Percentiles rank a stretch among this genome's conserved stretches.
These are phyloP conservation scores for Agrochola circellaris DNA, from an alignment of 2,888 invertebrate genomes.

Conservation along the genomic window DNA sequence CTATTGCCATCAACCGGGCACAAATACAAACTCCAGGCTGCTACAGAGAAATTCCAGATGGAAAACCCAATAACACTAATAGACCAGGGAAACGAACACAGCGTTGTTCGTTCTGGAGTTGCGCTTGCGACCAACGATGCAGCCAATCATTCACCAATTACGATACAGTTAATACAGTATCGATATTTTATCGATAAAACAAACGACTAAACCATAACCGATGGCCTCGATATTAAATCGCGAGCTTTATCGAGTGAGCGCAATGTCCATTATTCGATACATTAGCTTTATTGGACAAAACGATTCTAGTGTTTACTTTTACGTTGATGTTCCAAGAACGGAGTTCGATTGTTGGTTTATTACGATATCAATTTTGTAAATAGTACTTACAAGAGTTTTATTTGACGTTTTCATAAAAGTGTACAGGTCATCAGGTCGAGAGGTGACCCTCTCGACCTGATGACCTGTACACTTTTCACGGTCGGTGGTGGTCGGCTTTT, in stretches of 20 bases:
- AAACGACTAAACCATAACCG: conserved; percentile 43
- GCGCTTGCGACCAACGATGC: neutral
- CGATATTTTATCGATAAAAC: conserved; percentile 53
- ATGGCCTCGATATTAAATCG: conserved; percentile 39
- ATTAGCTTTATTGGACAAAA: conserved; percentile 63
- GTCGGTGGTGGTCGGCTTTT: too few relatives aligned
- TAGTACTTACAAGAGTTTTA: neutral
- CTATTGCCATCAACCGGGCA: neutral
- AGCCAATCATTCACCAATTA: conserved; percentile 29
- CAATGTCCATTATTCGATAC: conserved; percentile 59
- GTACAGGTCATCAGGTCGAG: neutral
- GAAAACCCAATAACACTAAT: neutral
- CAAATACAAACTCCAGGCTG: neutral
- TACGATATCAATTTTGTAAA: conserved; percentile 16
- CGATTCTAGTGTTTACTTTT: conserved; percentile 52
- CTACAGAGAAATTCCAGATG: neutral
- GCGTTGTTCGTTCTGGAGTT: neutral
- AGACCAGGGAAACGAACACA: neutral
- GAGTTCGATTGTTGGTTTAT: neutral
- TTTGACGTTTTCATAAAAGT: neutral
- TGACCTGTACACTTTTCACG: too few relatives aligned
- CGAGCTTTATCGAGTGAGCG: conserved; percentile 47
- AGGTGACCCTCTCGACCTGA: too few relatives aligned
- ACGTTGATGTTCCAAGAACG: conserved; percentile 21
- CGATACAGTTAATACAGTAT: conserved; percentile 29